Percentiles rank a stretch among this genome's conserved stretches.
phyloP scores from a whole-genome alignment of 92 coral and sea anemone species.

The Parazoanthus swiftii region DNA sequence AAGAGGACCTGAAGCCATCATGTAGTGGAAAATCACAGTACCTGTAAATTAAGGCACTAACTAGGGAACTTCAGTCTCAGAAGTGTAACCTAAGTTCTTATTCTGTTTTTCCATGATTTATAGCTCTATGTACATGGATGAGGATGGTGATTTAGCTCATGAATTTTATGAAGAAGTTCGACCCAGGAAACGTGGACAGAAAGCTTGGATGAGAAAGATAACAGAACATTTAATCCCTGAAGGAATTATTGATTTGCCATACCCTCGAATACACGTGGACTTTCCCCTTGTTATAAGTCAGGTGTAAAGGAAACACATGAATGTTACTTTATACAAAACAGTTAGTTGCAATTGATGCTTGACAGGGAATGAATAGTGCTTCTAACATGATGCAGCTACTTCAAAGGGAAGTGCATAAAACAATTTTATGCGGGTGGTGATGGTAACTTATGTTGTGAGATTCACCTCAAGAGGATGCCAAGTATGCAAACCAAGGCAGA shows the following conservation, averaged over 20 bases:
- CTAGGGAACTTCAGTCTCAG: too few relatives aligned
- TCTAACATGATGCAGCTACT: background rate
- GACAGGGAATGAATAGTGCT: background rate
- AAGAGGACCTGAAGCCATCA: too few relatives aligned
- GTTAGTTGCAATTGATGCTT: background rate
- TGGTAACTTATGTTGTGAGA: background rate
- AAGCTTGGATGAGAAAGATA: conserved; percentile 80
- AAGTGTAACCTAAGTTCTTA: background rate
- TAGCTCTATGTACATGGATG: conserved; percentile 97
- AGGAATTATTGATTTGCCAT: conserved; percentile 76
- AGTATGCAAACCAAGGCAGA: background rate
- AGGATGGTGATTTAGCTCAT: conserved; percentile 98
- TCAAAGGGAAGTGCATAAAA: background rate
- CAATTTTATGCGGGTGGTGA: background rate
- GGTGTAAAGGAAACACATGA: conserved; percentile 66
- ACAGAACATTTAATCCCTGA: conserved; percentile 76
- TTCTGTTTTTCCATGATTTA: background rate
- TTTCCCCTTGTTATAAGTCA: conserved; percentile 68
- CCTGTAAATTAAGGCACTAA: too few relatives aligned
- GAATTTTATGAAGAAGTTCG: conserved; percentile 98
- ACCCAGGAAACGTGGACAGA: conserved; percentile 73
- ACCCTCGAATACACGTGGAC: conserved; percentile 87
- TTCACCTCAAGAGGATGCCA: background rate
- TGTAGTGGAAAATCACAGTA: too few relatives aligned
- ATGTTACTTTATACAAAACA: background rate